Base-by-base conservation (phyloP, 2,797 vertebrate genomes). In the Coregonus sp. region DNA sequence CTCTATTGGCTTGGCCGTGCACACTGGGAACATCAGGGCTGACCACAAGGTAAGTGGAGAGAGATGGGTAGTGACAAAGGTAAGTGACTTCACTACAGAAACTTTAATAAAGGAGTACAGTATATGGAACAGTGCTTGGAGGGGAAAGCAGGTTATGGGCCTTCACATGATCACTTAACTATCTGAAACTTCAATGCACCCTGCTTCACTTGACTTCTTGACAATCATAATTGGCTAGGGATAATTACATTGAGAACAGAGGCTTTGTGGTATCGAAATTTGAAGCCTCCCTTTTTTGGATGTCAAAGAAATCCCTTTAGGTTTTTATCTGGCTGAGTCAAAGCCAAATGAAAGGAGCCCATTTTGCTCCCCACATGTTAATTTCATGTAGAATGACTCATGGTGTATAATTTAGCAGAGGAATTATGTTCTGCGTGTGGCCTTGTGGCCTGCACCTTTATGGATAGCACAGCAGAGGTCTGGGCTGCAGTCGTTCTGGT, bases 381-480 rank as follows among this genome's bases (percentile, higher is more conserved):
- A 35, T 50, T 70, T 11, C 9, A 70, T 40, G 18, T 3, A 4
- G 68, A 20, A 20, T 29, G 20, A 31, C 47, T 72, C 50, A 31
- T 18, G 25, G 35, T 35, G 35, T 7, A 73, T 40, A 40, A 73
- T 40, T 47, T 18, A 63, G 16, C 31, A 20, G 72, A 40, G n/a
- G 1, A 25, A 37, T 73, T 73, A 18, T 18, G 11, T 74, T 74
- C 37, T 1, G 51, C 67, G 40, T 74, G 51, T 63, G 7, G 18
- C n/a, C 70, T 61, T 5, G 14, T 11, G 25, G n/a, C 18, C 33
- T 50, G 70, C 91, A 99, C 98, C 95, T 94, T 93, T 95, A 82
- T 96, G 96, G 74, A 98, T 93, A 73, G 97, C 95, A 73, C 98
- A 99, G 92, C 98, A 99, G 14, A 94, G 94, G 1, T 96, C 94